Conservation (phyloP, 64 coral and sea anemone genomes). For the Stichodactyla mertensii region DNA sequence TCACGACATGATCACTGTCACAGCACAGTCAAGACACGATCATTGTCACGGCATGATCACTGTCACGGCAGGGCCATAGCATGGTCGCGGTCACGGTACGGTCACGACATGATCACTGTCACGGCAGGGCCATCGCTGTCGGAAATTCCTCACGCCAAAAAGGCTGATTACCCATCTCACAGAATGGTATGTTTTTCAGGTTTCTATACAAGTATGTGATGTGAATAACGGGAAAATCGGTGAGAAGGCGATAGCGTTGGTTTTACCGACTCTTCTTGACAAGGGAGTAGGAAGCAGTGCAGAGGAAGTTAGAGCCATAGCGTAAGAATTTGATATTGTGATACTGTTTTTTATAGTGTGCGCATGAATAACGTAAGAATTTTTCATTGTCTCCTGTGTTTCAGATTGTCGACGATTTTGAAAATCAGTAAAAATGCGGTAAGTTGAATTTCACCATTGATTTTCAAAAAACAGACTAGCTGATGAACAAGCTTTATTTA, state of each 20-base stretch:
- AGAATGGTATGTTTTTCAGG: conserved; percentile 26
- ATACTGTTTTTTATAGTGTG: background rate
- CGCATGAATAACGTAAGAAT: background rate
- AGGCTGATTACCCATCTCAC: background rate
- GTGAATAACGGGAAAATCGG: conserved; percentile 83
- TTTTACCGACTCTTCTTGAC: conserved; percentile 76
- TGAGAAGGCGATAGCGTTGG: conserved; percentile 60
- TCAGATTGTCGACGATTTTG: conserved; percentile 83
- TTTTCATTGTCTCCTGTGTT: background rate
- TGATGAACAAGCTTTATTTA: background rate
- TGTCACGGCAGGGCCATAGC: too few species aligned
- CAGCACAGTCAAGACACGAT: too few species aligned
- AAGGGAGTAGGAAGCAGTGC: conserved; percentile 74
- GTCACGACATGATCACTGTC: too few species aligned
- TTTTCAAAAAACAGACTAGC: background rate
- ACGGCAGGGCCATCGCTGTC: too few species aligned
- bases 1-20: too few species aligned
- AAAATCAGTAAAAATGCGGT: conserved; percentile 99
- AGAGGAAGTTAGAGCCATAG: conserved; percentile 77
- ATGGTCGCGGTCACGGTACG: too few species aligned
- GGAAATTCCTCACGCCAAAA: too few species aligned
- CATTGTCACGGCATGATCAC: too few species aligned
- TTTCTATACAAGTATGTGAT: conserved; percentile 87
- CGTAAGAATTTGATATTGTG: conserved; percentile 22
- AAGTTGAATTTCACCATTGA: background rate